Evolutionary conservation across 2,113 vertebrate species (phyloP).

Genomic region (Pomatorhinus ruficollis): DNA sequence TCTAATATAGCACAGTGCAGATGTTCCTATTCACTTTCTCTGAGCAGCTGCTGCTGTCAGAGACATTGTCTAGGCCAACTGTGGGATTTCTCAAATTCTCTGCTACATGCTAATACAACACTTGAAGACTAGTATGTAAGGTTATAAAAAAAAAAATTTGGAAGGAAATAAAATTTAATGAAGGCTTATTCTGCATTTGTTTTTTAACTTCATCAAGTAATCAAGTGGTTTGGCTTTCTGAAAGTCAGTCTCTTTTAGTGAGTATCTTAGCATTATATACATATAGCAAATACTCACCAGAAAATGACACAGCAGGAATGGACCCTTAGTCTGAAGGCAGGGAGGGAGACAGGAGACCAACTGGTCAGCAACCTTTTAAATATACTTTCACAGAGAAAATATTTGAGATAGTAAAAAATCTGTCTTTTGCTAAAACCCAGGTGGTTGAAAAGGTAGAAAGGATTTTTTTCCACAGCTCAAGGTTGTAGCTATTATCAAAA

Average conservation of each 20-base stretch:
- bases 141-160: no score
- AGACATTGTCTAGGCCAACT: neutral
- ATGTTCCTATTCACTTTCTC: neutral
- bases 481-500: neutral
- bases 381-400: neutral
- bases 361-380: neutral
- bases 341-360: neutral
- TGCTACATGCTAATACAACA: neutral
- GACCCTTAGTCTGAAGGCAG: neutral
- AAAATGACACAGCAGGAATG: rapidly evolving
- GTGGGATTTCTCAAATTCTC: neutral
- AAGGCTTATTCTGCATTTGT: neutral
- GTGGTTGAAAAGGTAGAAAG: neutral
- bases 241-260: neutral
- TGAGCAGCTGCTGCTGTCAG: neutral
- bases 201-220: neutral
- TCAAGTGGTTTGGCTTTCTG: neutral
- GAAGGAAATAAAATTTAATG: neutral
- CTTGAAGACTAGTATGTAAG: neutral
- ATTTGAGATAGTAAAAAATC: neutral
- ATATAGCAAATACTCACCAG: neutral
- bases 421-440: neutral
- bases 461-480: neutral
- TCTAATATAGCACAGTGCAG: neutral
- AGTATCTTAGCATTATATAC: neutral